Percentiles rank a stretch among this genome's conserved stretches.
These are phyloP conservation scores for Caenorhabditis sp. DNA, from an alignment of 2,888 invertebrate species.

Conservation along the genomic window DNA sequence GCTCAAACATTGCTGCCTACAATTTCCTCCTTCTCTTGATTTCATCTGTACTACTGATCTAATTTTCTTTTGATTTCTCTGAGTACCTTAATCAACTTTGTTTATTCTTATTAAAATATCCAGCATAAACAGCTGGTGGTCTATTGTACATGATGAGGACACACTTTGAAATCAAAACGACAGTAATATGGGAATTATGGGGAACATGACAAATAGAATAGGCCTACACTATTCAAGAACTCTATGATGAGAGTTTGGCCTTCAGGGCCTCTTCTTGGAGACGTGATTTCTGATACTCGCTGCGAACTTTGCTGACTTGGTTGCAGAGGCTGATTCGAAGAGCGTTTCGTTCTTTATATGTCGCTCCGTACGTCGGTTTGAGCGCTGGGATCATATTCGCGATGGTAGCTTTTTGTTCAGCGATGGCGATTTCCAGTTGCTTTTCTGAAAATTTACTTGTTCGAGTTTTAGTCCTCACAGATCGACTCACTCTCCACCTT, in stretches of 20 bases:
- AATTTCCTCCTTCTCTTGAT: no score
- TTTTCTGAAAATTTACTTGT: conserved; percentile 37
- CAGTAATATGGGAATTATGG: no score
- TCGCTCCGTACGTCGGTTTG: conserved; percentile 34
- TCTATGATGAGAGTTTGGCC: conserved; percentile 29
- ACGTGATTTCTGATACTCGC: conserved; percentile 55
- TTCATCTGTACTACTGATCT: no score
- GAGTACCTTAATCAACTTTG: not conserved
- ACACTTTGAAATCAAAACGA: no score
- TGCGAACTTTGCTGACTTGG: conserved; percentile 53
- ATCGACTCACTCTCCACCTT: conserved; percentile 41
- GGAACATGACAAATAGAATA: no score
- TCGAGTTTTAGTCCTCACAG: not conserved
- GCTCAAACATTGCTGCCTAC: no score
- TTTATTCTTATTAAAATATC: conserved; percentile 1
- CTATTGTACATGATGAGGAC: no score
- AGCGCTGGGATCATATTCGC: conserved; percentile 14
- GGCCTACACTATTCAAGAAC: no score
- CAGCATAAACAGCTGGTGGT: no score
- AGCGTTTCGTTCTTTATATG: conserved; percentile 54
- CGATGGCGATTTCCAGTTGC: conserved; percentile 27
- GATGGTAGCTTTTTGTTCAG: conserved; percentile 20
- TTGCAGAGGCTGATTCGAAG: conserved; percentile 21
- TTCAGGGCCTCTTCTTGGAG: conserved; percentile 55
- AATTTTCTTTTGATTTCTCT: not conserved